Percentiles rank a stretch among this genome's conserved stretches.
phyloP scores from a whole-genome alignment of 2,113 vertebrate species.

The Microtus pennsylvanicus region DNA sequence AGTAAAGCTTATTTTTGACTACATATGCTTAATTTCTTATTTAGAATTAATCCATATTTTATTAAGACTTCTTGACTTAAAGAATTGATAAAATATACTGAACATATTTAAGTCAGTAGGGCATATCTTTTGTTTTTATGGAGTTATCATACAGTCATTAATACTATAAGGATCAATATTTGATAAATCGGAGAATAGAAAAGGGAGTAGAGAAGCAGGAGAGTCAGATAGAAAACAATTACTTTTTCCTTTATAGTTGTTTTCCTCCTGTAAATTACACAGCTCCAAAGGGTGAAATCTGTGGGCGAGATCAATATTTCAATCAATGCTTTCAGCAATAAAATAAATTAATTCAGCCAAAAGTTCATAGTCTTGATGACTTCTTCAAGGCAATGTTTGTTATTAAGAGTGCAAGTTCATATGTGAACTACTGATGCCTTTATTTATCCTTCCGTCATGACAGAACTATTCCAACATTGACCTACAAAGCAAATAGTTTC shows the following conservation, averaged over 20 bases:
- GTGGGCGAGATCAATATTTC: neutral
- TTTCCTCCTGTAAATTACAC: neutral
- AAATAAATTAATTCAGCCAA: conserved; percentile 1
- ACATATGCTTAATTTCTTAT: neutral
- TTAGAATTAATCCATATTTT: neutral
- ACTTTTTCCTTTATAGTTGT: neutral
- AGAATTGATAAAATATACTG: conserved; percentile 27
- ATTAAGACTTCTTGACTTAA: conserved; percentile 37
- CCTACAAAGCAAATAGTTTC: neutral
- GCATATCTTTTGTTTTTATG: neutral
- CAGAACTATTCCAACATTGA: neutral
- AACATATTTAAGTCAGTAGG: neutral
- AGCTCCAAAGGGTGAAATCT: neutral
- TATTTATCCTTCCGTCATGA: neutral
- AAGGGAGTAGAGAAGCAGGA: neutral
- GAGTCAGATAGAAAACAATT: neutral
- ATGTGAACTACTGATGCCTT: neutral
- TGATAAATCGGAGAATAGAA: neutral
- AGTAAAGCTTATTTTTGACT: neutral
- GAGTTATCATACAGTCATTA: neutral
- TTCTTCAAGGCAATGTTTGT: neutral
- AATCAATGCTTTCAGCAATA: neutral
- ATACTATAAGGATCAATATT: conserved; percentile 27
- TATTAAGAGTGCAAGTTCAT: conserved; percentile 2
- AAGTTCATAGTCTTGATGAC: neutral